phyloP scores from a whole-genome alignment of 2,797 vertebrate species.

The Scyliorhinus canicula region DNA sequence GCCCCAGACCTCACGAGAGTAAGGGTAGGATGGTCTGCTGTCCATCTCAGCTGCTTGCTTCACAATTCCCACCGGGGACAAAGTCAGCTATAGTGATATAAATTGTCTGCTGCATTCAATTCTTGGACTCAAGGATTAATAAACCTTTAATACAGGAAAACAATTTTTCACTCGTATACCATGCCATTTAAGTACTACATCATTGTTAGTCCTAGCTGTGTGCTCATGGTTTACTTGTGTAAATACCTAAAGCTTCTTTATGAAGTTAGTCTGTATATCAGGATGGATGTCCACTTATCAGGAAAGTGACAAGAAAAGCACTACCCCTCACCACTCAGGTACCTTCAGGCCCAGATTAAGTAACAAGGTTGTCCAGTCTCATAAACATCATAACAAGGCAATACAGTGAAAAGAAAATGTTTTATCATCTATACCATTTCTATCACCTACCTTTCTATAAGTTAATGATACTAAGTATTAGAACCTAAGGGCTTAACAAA shows the following conservation, averaged over 20 bases:
- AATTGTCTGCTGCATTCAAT: background rate
- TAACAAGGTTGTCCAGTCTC: background rate
- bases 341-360: background rate
- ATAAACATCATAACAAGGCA: slow-evolving; percentile 6
- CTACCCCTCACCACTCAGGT: background rate
- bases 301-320: background rate
- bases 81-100: background rate
- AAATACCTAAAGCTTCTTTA: background rate
- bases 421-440: background rate
- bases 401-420: background rate
- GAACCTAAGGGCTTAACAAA: background rate
- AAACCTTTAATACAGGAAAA: background rate
- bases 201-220: background rate
- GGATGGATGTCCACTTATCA: background rate
- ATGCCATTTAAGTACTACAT: background rate
- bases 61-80: background rate
- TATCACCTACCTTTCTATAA: background rate
- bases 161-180: background rate
- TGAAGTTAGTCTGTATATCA: background rate
- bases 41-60: no score
- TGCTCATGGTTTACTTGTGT: background rate
- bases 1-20: background rate
- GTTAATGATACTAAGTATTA: background rate
- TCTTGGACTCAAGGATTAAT: background rate
- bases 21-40: background rate